Conservation (phyloP, 64 coral and sea anemone genomes). For the Montipora foliosa region DNA sequence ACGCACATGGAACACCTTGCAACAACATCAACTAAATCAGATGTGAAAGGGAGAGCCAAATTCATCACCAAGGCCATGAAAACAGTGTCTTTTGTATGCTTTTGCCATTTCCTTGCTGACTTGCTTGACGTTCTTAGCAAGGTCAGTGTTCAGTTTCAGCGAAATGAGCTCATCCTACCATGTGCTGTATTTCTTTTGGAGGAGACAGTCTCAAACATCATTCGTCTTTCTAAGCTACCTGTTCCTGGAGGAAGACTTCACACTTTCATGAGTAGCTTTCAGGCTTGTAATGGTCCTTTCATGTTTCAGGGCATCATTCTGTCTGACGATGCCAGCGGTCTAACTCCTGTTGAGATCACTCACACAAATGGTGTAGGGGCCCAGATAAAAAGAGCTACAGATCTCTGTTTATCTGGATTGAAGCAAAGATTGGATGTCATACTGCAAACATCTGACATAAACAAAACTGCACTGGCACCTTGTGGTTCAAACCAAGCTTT, state of each 20-base stretch:
- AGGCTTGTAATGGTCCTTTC: background rate
- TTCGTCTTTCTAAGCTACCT: conserved; percentile 44
- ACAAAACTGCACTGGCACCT: background rate
- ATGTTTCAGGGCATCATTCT: conserved; percentile 34
- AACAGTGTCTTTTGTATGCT: no score
- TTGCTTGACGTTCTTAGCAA: background rate
- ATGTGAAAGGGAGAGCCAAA: no score
- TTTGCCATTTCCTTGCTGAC: no score
- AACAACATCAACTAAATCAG: no score
- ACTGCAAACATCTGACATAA: conserved; percentile 21
- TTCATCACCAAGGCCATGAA: no score
- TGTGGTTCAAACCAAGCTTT: conserved; percentile 41
- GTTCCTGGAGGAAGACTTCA: conserved; percentile 39
- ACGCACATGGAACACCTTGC: no score
- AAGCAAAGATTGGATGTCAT: conserved; percentile 29
- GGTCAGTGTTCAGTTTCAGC: background rate
- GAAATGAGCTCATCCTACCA: background rate
- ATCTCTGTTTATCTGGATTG: conserved; percentile 57
- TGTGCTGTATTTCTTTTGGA: background rate
- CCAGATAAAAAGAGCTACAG: conserved; percentile 56
- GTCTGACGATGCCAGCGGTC: conserved; percentile 37
- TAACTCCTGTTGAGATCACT: conserved; percentile 45
- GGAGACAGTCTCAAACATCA: background rate
- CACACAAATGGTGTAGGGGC: conserved; percentile 27
- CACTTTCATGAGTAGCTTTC: conserved; percentile 19